Percentiles rank a stretch among this genome's conserved stretches.
These are phyloP conservation scores for Agonum fuliginosum DNA, from an alignment of 2,888 invertebrate genomes.

Conservation along the genomic window DNA sequence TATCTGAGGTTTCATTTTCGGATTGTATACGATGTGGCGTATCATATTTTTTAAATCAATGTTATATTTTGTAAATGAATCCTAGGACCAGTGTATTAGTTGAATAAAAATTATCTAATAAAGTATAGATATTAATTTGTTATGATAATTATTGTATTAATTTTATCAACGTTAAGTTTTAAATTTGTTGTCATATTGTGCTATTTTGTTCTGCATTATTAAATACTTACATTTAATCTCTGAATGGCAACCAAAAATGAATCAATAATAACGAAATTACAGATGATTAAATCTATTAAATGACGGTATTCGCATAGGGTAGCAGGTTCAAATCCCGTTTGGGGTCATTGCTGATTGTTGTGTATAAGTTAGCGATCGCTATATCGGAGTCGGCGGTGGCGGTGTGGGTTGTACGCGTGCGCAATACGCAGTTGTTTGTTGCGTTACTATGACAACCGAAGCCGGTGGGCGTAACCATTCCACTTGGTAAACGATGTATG, in stretches of 20 bases:
- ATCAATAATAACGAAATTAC: slow-evolving; percentile 8
- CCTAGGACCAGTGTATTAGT: not conserved
- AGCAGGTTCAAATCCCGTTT: slow-evolving; percentile 21
- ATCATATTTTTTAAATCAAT: no score
- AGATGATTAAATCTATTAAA: slow-evolving; percentile 19
- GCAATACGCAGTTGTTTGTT: slow-evolving; percentile 63
- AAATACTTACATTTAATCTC: no score
- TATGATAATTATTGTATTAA: not conserved
- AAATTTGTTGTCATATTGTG: no score
- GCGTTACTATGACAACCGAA: slow-evolving; percentile 66
- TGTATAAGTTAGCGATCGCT: slow-evolving; percentile 33
- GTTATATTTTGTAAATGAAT: no score
- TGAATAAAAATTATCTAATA: not conserved
- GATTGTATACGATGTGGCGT: no score
- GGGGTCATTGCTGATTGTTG: slow-evolving; percentile 41
- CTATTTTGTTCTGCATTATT: no score
- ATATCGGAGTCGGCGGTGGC: slow-evolving; percentile 13
- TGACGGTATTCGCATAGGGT: slow-evolving; percentile 14
- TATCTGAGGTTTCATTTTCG: no score
- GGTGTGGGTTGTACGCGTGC: not conserved
- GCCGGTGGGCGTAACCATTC: slow-evolving; percentile 66
- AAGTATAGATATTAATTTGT: no score
- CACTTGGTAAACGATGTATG: slow-evolving; percentile 3
- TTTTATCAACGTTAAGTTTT: not conserved
- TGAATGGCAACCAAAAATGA: not conserved